Evolutionary conservation across 2,113 vertebrate species (phyloP).

Genomic region (Dicerorhinus sumatrensis): DNA sequence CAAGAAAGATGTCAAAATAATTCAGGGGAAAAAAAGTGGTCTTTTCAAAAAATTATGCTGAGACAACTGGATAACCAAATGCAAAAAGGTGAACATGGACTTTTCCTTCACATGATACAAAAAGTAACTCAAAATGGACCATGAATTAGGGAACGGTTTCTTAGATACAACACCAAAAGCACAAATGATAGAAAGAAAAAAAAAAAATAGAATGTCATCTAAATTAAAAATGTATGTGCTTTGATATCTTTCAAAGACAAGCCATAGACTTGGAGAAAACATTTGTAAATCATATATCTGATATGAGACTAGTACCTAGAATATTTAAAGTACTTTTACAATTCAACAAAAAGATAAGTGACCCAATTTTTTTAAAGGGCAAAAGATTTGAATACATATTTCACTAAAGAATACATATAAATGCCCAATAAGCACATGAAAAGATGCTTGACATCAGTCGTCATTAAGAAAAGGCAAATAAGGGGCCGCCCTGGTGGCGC

Average conservation of each 20-base stretch:
- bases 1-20: not conserved
- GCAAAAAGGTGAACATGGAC: not conserved
- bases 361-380: not conserved
- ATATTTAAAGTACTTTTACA: not conserved
- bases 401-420: constrained; percentile 20
- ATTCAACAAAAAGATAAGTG: constrained; percentile 2
- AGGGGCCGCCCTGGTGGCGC: not conserved
- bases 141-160: not conserved
- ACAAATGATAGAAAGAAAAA: constrained; percentile 21
- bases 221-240: constrained; percentile 19
- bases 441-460: not conserved
- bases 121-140: constrained; percentile 15
- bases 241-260: not conserved
- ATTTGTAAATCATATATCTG: constrained; percentile 11
- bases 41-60: not conserved
- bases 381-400: not conserved
- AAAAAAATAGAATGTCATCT: not conserved
- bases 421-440: not conserved
- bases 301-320: not conserved
- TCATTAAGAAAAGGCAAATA: constrained; percentile 39
- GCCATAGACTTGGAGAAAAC: not conserved
- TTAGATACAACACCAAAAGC: not conserved
- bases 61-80: not conserved
- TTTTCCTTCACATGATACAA: not conserved
- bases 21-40: not conserved